Evolutionary conservation across 2,888 invertebrate species (phyloP).

Genomic region (Patella caerulea): DNA sequence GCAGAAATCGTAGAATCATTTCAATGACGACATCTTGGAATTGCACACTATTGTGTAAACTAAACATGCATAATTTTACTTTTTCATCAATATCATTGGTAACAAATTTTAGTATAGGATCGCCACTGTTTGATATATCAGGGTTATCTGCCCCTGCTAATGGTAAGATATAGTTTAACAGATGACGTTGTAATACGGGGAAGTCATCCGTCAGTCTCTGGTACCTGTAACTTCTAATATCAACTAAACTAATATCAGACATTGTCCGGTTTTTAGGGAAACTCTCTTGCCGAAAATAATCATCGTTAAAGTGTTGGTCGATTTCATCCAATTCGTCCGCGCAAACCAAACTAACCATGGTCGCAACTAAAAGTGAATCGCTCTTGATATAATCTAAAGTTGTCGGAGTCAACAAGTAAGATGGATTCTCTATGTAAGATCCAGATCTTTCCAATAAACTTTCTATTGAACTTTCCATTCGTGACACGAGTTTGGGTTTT

Average conservation of each 20-base stretch:
- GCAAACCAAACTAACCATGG: conserved; percentile 64
- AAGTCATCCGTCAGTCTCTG: conserved; percentile 60
- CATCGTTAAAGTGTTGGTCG: conserved; percentile 53
- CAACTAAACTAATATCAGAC: conserved; percentile 62
- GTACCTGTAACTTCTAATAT: conserved; percentile 65
- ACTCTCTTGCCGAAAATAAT: conserved; percentile 44
- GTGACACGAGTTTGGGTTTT: not conserved
- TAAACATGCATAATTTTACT: conserved; percentile 61
- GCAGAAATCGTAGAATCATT: conserved; percentile 50
- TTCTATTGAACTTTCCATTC: conserved; percentile 26
- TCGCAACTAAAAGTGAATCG: conserved; percentile 63
- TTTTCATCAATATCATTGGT: conserved; percentile 57
- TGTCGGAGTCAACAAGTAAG: conserved; percentile 55
- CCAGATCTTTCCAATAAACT: conserved; percentile 7
- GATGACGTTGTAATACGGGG: conserved; percentile 59
- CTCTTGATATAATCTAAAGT: conserved; percentile 64
- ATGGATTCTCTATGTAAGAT: conserved; percentile 27
- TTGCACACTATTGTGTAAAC: conserved; percentile 54
- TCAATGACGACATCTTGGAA: conserved; percentile 51
- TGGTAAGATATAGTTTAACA: conserved; percentile 60
- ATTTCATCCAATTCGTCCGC: conserved; percentile 62
- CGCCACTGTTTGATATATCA: conserved; percentile 54
- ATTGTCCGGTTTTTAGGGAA: conserved; percentile 25
- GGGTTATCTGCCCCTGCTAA: conserved; percentile 60
- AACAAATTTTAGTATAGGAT: conserved; percentile 62